Base-by-base conservation (phyloP, 1,140 invertebrate genomes). In the Drosophila bocki region DNA sequence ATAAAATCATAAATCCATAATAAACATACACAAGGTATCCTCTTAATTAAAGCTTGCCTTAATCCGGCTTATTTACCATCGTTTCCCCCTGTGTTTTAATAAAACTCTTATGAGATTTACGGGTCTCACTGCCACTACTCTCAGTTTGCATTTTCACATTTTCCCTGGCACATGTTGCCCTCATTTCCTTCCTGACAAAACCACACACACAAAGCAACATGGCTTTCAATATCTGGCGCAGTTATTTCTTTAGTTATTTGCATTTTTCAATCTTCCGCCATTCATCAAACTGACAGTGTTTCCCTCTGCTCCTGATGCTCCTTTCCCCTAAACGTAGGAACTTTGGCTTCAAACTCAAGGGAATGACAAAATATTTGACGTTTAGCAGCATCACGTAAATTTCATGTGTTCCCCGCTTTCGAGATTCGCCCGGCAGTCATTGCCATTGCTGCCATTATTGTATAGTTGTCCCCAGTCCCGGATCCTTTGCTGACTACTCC, bases 351-450 rank as follows among this genome's bases (percentile, higher is more conserved):
- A 64, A 33, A 35, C 33, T 22, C 47, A 19, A 11, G 45, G 13
- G 65, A 77, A 72, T 87, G 84, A 87, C 84, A 88, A 87, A 87
- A 87, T 87, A 88, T 84, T 88, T 88, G 84, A 87, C 84, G 87
- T 87, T 88, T 87, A 87, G 77, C 84, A 87, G 84, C 80, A 78
- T 78, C 84, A 87, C 84, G 84, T 87, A 88, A 84, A 87, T 75
- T 67, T 71, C 62, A 64, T 68, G 50, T 71, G 76, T 41, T 75
- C 47, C 61, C 54, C 65, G 17, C n/a, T 22, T n/a, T 42, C 39
- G 7, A 33, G 35, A 63, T 50, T 50, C 45, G 54, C 50, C 22
- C 51, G 45, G 74, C 41, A 67, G 53, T 60, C 54, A 57, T 47
- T 45, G 56, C 33, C 29, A 57, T 47, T 63, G 67, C 17, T 60